These are phyloP conservation scores for Catharus fuscescens DNA, from an alignment of 2,113 vertebrate species.

Conservation along the genomic window DNA sequence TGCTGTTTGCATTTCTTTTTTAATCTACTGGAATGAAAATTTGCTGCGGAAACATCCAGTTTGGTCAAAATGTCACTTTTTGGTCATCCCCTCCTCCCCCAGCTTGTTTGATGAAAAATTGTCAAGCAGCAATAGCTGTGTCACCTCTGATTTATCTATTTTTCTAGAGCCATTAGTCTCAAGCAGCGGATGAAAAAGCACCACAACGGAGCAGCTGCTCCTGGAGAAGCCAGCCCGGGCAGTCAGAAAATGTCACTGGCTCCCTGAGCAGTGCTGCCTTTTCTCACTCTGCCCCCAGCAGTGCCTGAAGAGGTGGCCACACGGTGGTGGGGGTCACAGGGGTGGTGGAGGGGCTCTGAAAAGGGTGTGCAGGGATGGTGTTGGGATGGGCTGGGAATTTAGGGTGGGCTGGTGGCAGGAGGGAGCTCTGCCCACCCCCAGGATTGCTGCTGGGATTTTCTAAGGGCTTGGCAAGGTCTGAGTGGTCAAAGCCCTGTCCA, in stretches of 20 bases:
- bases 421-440: not conserved
- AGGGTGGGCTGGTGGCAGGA: not conserved
- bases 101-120: slow-evolving; percentile 52
- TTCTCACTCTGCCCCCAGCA: not conserved
- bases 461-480: not conserved
- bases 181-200: not conserved
- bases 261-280: accelerated
- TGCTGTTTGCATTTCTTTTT: slow-evolving; percentile 35
- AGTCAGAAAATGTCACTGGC: slow-evolving; percentile 14
- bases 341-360: not conserved
- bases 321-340: not conserved
- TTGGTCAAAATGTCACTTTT: slow-evolving; percentile 62
- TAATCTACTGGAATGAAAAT: slow-evolving; percentile 49
- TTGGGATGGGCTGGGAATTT: not conserved
- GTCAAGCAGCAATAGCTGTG: slow-evolving; percentile 42
- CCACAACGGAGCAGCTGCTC: not conserved
- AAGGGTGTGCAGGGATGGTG: not conserved
- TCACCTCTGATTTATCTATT: slow-evolving; percentile 65
- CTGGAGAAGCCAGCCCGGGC: not conserved
- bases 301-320: not conserved
- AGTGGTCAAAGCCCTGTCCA: not conserved
- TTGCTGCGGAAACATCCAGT: not conserved
- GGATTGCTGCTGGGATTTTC: accelerated
- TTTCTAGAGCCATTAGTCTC: slow-evolving; percentile 53
- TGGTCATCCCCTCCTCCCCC: not conserved